These are phyloP conservation scores for Equus przewalskii DNA, from an alignment of 2,113 vertebrate genomes.

Conservation along the genomic window DNA sequence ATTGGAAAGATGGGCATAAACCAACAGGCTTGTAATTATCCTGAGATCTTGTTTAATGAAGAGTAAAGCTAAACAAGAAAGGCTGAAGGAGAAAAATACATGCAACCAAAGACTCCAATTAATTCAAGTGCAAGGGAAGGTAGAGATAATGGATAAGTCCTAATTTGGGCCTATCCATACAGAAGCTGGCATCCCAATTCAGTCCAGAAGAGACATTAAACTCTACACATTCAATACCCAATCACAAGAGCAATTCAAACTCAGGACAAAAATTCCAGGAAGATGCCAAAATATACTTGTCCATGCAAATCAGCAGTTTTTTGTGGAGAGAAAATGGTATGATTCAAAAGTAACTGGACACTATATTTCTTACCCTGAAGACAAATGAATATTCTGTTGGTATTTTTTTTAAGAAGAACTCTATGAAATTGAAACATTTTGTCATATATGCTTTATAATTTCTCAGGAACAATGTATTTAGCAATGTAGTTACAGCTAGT, in stretches of 20 bases:
- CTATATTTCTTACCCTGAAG: not conserved
- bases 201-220: not conserved
- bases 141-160: not conserved
- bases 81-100: not conserved
- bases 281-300: not conserved
- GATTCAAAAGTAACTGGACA: not conserved
- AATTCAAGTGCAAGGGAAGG: not conserved
- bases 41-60: not conserved
- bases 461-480: constrained; percentile 28
- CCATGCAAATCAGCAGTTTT: not conserved
- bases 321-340: not conserved
- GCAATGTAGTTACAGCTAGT: not conserved
- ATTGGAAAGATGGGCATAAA: not conserved
- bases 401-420: constrained; percentile 23
- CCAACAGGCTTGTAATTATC: not conserved
- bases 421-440: not conserved
- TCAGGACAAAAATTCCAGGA: not conserved
- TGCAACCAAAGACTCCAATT: not conserved
- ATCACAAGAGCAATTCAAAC: not conserved
- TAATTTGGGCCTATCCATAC: not conserved
- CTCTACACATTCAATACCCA: not conserved
- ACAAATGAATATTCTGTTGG: not conserved
- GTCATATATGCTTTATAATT: not conserved
- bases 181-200: not conserved
- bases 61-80: not conserved